Percentiles rank a stretch among this genome's conserved stretches.
Conservation (phyloP, 2,797 vertebrate genomes). For the Arnoldichthys spilopterus region DNA sequence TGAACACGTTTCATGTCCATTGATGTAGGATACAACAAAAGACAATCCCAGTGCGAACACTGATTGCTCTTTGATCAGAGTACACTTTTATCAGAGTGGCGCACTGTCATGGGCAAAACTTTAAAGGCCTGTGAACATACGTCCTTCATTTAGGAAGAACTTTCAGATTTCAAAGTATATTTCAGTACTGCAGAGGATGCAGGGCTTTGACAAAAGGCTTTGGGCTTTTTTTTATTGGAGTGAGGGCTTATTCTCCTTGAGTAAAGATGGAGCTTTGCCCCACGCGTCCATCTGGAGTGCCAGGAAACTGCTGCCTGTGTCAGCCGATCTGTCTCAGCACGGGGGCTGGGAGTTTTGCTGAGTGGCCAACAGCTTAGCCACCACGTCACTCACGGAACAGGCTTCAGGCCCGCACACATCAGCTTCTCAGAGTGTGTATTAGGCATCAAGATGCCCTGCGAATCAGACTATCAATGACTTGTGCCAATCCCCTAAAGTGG, state of each 20-base stretch:
- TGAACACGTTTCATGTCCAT: neutral
- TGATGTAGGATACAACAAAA: neutral
- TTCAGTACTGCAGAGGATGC: neutral
- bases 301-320: constrained; percentile 1
- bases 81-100: constrained; percentile 7
- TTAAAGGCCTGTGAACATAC: neutral
- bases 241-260: constrained; percentile 10
- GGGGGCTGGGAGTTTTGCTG: constrained; percentile 7
- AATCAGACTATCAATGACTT: constrained; percentile 43
- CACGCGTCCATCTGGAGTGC: constrained; percentile 14
- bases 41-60: neutral
- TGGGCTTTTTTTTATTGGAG: neutral
- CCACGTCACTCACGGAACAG: neutral
- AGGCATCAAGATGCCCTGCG: constrained; percentile 30
- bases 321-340: constrained; percentile 12
- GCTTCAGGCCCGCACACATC: neutral
- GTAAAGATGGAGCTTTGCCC: constrained; percentile 16
- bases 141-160: neutral
- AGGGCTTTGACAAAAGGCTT: constrained; percentile 8
- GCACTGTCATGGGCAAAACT: neutral
- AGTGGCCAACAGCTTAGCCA: neutral
- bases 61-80: neutral
- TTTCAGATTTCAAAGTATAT: neutral
- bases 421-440: neutral
- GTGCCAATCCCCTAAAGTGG: constrained; percentile 43